Base-by-base conservation (phyloP, 1,140 invertebrate species). In the Metaphire vulgaris region DNA sequence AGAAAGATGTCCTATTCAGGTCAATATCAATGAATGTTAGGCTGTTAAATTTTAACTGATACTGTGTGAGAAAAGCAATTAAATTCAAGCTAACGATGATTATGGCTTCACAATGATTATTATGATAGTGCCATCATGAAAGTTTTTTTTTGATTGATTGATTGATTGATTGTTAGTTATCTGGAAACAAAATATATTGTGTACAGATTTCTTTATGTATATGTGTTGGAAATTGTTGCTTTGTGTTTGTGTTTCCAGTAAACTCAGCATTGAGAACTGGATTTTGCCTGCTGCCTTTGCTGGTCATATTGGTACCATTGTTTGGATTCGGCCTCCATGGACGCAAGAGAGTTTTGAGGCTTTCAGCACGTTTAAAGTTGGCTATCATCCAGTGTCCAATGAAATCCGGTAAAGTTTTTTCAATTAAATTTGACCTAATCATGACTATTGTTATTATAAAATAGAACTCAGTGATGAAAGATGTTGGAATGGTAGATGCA, bases 311-410 rank as follows among this genome's bases (percentile, higher is more conserved):
- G 89, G 86, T 72, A 89, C 89, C 64, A 82, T 96, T 0, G 87
- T 93, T 28, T 97, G 95, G 95, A 85, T 96, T 28, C 93, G 93
- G 85, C 94, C 94, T 32, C 91, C 92, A 1, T 96, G 94, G 94
- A 91, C 93, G 41, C 88, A 90, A 80, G 93, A 96, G 85, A 91
- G 96, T 74, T 81, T 85, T 1, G 90, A 91, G 78, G 91, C 91
- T 31, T 84, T 88, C 72, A 89, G 90, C 71, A 84, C 84, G 1
- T 93, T 96, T 82, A 85, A 87, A 76, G 91, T 96, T 74, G 93
- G 93, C 0, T 90, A 91, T 83, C 89, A 92, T 81, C 88, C 87
- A 74, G 83, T 83, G 15, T 89, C 87, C 65, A 90, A 82, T 33
- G 79, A 71, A 67, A 80, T 85, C 16, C 82, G 82, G 83, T 85